Evolutionary conservation across 23 tunicate species (phyloP).

Genomic region (Halocynthia roretzi): DNA sequence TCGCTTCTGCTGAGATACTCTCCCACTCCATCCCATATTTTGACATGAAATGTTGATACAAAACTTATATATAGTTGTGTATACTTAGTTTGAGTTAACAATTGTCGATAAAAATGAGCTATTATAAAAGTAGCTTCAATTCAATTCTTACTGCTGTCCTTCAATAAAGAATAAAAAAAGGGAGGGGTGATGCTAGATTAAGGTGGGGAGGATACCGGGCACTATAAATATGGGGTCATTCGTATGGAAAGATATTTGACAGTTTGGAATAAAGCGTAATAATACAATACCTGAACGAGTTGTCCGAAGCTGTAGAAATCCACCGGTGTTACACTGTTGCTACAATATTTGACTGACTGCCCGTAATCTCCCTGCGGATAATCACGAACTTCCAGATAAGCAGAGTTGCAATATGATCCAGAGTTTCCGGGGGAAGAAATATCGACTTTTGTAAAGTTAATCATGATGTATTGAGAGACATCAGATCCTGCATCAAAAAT

Average conservation of each 20-base stretch:
- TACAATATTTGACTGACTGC: slow-evolving; percentile 64
- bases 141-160: too few species aligned
- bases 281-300: slow-evolving; percentile 58
- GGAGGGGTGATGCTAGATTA: too few species aligned
- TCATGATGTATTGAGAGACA: slow-evolving; percentile 31
- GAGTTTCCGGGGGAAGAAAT: slow-evolving; percentile 41
- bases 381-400: slow-evolving; percentile 73
- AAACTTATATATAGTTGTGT: too few species aligned
- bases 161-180: too few species aligned
- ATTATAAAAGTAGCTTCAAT: too few species aligned
- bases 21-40: too few species aligned
- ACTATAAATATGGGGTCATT: neutral
- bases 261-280: neutral
- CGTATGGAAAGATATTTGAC: neutral
- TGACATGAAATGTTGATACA: too few species aligned
- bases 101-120: too few species aligned
- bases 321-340: slow-evolving; percentile 32
- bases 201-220: too few species aligned
- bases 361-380: slow-evolving; percentile 83
- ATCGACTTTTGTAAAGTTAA: slow-evolving; percentile 22
- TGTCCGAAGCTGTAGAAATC: slow-evolving; percentile 75
- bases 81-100: too few species aligned
- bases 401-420: slow-evolving; percentile 30
- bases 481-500: slow-evolving; percentile 70
- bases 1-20: too few species aligned